Evolutionary conservation across 2,113 vertebrate genomes (phyloP).

Genomic region (Beaufortia kweichowensis): DNA sequence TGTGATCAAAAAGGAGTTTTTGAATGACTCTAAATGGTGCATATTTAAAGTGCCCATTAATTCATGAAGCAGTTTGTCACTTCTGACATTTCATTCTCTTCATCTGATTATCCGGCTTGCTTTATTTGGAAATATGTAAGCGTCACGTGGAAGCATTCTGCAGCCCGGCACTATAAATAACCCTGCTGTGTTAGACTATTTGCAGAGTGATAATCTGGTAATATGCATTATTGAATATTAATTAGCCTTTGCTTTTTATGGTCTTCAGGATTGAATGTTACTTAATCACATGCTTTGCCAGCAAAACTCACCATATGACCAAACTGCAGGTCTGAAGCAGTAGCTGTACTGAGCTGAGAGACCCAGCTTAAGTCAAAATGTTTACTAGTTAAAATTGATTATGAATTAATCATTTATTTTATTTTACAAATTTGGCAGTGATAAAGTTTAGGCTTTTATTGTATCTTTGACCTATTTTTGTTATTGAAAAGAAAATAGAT

Average conservation of each 20-base stretch:
- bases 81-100: slow-evolving; percentile 47
- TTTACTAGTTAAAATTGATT: too few relatives aligned
- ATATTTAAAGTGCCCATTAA: slow-evolving; percentile 53
- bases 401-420: too few relatives aligned
- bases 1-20: slow-evolving; percentile 50
- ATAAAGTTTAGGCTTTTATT: too few relatives aligned
- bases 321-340: too few relatives aligned
- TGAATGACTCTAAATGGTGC: slow-evolving; percentile 40
- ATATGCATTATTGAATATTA: slow-evolving; percentile 37
- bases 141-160: slow-evolving; percentile 14
- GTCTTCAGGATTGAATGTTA: background rate
- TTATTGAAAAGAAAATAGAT: too few relatives aligned
- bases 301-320: too few relatives aligned
- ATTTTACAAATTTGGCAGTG: too few relatives aligned
- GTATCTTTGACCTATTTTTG: too few relatives aligned
- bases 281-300: too few relatives aligned
- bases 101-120: slow-evolving; percentile 39
- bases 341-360: too few relatives aligned
- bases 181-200: slow-evolving; percentile 25
- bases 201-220: slow-evolving; percentile 41
- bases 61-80: slow-evolving; percentile 48
- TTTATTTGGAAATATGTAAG: slow-evolving; percentile 41
- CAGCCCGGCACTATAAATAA: slow-evolving; percentile 34
- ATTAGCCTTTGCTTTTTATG: background rate
- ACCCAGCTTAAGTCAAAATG: too few relatives aligned